Evolutionary conservation across 1,140 invertebrate species (phyloP).

Genomic region (Phenacoccus solenopsis): DNA sequence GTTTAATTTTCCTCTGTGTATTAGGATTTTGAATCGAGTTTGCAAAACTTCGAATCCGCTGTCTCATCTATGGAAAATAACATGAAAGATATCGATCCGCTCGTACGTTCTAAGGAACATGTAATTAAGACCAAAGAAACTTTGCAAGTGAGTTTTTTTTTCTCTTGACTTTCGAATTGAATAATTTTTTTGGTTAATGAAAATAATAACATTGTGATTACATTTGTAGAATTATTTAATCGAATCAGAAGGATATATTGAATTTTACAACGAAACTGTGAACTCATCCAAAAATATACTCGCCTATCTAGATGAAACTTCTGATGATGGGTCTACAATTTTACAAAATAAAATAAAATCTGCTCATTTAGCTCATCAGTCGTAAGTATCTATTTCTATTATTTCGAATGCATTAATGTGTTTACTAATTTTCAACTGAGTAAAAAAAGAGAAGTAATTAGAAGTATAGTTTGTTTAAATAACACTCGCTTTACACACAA

Average conservation of each 20-base stretch:
- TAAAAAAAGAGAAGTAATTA: too few species aligned
- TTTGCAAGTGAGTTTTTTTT: slow-evolving; percentile 45
- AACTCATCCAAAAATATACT: slow-evolving; percentile 4
- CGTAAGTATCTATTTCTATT: background rate
- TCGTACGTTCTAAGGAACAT: slow-evolving; percentile 56
- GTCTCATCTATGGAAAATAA: slow-evolving; percentile 48
- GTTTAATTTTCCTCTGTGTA: slow-evolving; percentile 21
- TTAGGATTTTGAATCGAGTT: slow-evolving; percentile 49
- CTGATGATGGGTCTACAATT: background rate
- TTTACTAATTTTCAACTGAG: too few species aligned
- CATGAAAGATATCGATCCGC: slow-evolving; percentile 55
- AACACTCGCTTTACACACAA: too few species aligned
- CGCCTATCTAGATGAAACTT: background rate
- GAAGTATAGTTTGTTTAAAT: too few species aligned
- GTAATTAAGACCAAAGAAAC: slow-evolving; percentile 52
- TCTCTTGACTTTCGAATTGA: background rate
- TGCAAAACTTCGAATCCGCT: slow-evolving; percentile 47
- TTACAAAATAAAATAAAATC: background rate
- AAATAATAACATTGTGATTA: background rate
- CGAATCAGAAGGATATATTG: background rate
- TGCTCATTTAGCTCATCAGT: background rate
- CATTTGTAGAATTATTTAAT: background rate
- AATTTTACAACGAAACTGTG: background rate
- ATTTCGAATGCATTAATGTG: too few species aligned
- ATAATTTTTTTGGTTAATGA: background rate